Percentiles rank a stretch among this genome's conserved stretches.
Evolutionary conservation across 2,888 invertebrate genomes (phyloP).

Genomic region (Apeira syringaria): DNA sequence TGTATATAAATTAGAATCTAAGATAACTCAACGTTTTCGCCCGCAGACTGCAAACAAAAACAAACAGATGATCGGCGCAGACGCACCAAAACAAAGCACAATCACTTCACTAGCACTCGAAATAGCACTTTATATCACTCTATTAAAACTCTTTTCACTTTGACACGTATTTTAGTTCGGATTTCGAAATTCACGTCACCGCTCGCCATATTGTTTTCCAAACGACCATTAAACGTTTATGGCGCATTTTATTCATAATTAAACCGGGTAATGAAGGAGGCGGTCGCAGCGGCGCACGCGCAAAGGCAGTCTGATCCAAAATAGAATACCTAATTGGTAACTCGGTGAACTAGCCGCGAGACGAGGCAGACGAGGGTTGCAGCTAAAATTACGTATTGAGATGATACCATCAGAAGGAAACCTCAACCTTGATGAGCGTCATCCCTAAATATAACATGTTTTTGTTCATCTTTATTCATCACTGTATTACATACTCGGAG

Average conservation of each 20-base stretch:
- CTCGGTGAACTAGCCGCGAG: constrained; percentile 49
- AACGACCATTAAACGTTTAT: constrained; percentile 42
- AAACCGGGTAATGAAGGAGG: constrained; percentile 39
- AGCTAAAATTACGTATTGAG: constrained; percentile 60
- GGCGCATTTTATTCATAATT: constrained; percentile 48
- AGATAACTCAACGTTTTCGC: constrained; percentile 16
- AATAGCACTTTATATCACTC: constrained; percentile 32
- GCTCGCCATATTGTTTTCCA: constrained; percentile 37
- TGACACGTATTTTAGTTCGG: constrained; percentile 2
- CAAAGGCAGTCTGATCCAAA: constrained; percentile 57
- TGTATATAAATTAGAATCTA: neutral
- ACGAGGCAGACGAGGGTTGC: constrained; percentile 68
- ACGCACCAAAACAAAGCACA: constrained; percentile 45
- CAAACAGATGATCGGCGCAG: constrained; percentile 36
- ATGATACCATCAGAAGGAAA: constrained; percentile 27
- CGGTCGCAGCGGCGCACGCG: constrained; percentile 47
- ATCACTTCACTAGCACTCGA: constrained; percentile 28
- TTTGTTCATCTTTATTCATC: neutral
- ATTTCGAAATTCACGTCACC: constrained; percentile 38
- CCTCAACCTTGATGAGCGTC: constrained; percentile 33
- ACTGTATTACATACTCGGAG: neutral
- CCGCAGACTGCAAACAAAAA: constrained; percentile 34
- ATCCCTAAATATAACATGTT: constrained; percentile 28
- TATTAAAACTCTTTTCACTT: constrained; percentile 33
- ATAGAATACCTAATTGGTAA: constrained; percentile 70